phyloP scores from a whole-genome alignment of 2,888 invertebrate genomes.

The Hartigia nigra region DNA sequence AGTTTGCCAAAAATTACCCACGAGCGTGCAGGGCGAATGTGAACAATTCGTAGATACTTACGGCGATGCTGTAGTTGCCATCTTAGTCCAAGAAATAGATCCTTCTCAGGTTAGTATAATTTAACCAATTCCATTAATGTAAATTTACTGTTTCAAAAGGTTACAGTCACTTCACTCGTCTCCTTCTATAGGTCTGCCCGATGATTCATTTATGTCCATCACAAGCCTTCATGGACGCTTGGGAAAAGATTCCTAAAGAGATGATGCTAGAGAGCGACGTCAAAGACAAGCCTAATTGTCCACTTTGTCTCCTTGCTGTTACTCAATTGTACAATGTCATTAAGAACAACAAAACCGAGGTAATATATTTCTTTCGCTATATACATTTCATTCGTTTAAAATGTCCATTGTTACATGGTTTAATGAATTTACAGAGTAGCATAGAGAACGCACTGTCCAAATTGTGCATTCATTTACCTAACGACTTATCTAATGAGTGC shows the following conservation, averaged over 20 bases:
- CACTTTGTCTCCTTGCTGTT: conserved; percentile 86
- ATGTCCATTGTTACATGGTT: background rate
- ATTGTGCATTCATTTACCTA: conserved; percentile 77
- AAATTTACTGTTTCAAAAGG: conserved; percentile 1
- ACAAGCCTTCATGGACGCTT: conserved; percentile 63
- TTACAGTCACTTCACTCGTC: conserved; percentile 17
- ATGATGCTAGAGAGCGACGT: conserved; percentile 67
- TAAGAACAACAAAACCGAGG: conserved; percentile 81
- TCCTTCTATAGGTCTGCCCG: conserved; percentile 74
- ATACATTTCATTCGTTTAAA: background rate
- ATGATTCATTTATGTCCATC: conserved; percentile 76
- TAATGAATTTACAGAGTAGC: conserved; percentile 68
- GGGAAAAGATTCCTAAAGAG: conserved; percentile 59
- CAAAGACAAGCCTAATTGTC: conserved; percentile 77
- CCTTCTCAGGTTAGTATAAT: conserved; percentile 72
- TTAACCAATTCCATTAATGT: background rate
- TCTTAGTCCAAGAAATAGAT: conserved; percentile 83
- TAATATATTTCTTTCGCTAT: conserved; percentile 49
- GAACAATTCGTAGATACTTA: conserved; percentile 81
- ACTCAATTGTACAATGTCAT: conserved; percentile 80
- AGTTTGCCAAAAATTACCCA: conserved; percentile 78
- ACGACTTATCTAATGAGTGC: conserved; percentile 75
- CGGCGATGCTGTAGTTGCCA: conserved; percentile 81
- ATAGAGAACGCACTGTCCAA: conserved; percentile 77
- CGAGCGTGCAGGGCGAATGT: conserved; percentile 74